These are phyloP conservation scores for Nephotettix cincticeps DNA, from an alignment of 1,140 invertebrate genomes.

Conservation along the genomic window DNA sequence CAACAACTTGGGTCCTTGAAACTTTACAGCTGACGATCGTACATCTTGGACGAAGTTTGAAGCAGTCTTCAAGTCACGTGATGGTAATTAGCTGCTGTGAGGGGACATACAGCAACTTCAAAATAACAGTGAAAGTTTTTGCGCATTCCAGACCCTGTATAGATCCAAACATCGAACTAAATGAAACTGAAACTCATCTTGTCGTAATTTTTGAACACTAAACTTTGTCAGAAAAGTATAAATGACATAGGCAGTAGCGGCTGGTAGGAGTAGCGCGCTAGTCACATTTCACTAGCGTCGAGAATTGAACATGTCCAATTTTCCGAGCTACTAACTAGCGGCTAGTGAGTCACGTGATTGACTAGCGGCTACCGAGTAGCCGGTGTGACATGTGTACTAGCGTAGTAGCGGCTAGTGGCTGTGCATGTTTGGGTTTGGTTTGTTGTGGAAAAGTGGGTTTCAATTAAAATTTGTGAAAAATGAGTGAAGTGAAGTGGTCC, in stretches of 20 bases:
- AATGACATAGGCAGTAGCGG: constrained; percentile 9
- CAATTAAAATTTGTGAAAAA: background rate
- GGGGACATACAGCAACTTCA: too few species aligned
- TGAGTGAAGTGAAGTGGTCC: background rate
- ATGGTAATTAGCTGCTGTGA: too few species aligned
- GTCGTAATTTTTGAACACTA: too few species aligned
- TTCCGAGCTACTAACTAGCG: background rate
- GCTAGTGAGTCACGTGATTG: constrained; percentile 10
- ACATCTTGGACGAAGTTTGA: too few species aligned
- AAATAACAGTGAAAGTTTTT: too few species aligned
- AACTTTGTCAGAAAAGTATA: too few species aligned
- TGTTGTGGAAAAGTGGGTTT: background rate
- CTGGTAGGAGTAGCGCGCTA: background rate
- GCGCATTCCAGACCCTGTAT: too few species aligned
- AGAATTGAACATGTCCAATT: constrained; percentile 15
- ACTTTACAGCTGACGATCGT: too few species aligned
- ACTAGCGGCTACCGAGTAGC: constrained; percentile 14
- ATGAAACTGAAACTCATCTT: too few species aligned
- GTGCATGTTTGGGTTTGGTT: background rate
- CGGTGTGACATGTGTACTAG: background rate
- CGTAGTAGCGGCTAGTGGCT: constrained; percentile 2
- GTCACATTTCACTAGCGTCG: background rate
- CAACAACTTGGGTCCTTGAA: too few species aligned
- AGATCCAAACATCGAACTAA: too few species aligned
- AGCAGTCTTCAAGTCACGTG: too few species aligned